A percentile compares a stretch with the other conserved stretches of the same genome.
Evolutionary conservation across 2,888 invertebrate species (phyloP).

Genomic region (Disparrhopalites patrizii): DNA sequence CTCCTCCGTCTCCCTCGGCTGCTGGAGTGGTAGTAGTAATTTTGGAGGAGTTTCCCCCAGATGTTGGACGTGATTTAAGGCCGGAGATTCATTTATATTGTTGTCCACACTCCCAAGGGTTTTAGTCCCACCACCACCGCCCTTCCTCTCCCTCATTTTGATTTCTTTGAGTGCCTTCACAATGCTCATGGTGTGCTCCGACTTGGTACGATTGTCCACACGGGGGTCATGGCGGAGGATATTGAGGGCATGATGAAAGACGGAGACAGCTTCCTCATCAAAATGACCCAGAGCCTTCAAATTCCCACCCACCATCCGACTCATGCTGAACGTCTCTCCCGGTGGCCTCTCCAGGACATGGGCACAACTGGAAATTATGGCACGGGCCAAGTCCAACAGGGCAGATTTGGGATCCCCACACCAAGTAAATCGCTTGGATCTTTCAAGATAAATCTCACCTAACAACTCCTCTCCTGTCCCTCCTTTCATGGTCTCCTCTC

Average conservation of each 20-base stretch:
- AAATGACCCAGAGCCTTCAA: slow-evolving; percentile 26
- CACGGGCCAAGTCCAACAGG: slow-evolving; percentile 25
- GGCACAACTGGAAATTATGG: slow-evolving; percentile 15
- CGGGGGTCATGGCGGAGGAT: slow-evolving; percentile 25
- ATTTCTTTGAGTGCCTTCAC: slow-evolving; percentile 41
- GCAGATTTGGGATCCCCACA: slow-evolving; percentile 17
- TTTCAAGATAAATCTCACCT: slow-evolving; percentile 29
- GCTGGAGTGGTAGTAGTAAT: neutral
- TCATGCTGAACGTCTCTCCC: slow-evolving; percentile 15
- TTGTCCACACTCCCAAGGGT: too few species aligned
- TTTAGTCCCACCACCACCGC: neutral
- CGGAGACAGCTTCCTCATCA: slow-evolving; percentile 12
- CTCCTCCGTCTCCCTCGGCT: neutral
- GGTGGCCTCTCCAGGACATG: neutral
- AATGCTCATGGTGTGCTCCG: slow-evolving; percentile 37
- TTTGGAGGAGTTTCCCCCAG: neutral
- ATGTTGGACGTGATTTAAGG: slow-evolving; percentile 1
- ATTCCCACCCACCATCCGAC: slow-evolving; percentile 17
- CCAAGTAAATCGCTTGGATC: slow-evolving; percentile 24
- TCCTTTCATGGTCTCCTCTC: neutral
- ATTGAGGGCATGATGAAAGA: slow-evolving; percentile 30
- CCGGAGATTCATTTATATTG: too few species aligned
- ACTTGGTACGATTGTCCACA: slow-evolving; percentile 37
- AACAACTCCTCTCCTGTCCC: slow-evolving; percentile 13
- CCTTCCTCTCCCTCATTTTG: slow-evolving; percentile 14